phyloP scores from a whole-genome alignment of 2,113 vertebrate species.

The Tylochromis polylepis region DNA sequence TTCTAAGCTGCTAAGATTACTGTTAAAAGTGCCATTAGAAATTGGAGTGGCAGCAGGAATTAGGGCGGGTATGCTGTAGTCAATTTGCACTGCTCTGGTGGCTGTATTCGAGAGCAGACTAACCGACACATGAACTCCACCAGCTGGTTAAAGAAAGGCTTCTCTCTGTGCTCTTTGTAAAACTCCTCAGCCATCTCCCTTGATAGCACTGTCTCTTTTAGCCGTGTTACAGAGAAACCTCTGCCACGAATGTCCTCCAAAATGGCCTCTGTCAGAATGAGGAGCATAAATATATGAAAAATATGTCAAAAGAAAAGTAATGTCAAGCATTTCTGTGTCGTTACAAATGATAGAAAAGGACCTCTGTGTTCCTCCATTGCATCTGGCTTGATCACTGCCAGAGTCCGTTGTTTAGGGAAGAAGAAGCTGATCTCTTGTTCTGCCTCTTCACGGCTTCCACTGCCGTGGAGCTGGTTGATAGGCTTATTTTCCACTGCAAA shows the following conservation, averaged over 20 bases:
- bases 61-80: background rate
- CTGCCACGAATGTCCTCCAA: conserved; percentile 70
- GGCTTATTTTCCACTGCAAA: conserved; percentile 57
- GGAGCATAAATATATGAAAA: background rate
- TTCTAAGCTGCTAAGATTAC: conserved; percentile 26
- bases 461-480: conserved; percentile 76
- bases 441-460: conserved; percentile 59
- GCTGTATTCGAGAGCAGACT: conserved; percentile 36
- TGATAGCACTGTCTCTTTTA: conserved; percentile 74
- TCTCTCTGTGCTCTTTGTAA: conserved; percentile 78
- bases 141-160: conserved; percentile 78
- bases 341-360: background rate
- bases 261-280: conserved; percentile 71
- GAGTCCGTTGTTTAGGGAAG: conserved; percentile 72
- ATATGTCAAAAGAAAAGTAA: background rate
- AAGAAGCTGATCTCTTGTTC: conserved; percentile 72
- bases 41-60: conserved; percentile 1
- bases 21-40: conserved; percentile 18
- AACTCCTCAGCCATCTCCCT: conserved; percentile 77
- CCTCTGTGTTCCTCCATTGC: conserved; percentile 69
- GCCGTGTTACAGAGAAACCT: conserved; percentile 75
- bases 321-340: background rate
- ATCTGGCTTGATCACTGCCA: conserved; percentile 77
- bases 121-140: conserved; percentile 82
- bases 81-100: background rate